Base-by-base conservation (phyloP, 2,888 invertebrate genomes). In the Taphrorychus bicolor region DNA sequence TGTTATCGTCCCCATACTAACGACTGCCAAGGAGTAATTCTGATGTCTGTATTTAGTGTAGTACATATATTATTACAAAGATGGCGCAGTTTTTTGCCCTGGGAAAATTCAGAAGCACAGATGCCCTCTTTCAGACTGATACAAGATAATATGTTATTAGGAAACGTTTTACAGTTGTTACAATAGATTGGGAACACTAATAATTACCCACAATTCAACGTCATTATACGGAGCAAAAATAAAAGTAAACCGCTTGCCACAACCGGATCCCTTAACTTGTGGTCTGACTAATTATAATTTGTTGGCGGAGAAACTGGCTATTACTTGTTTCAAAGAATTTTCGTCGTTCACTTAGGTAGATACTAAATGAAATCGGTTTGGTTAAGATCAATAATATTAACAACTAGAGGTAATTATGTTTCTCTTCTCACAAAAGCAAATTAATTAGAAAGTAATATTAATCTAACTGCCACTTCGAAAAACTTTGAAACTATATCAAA, bases 261-360 rank as follows among this genome's bases (percentile, higher is more conserved):
- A 52, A 64, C 59, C 60, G 66, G 61, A 58, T 58, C 65, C 59
- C 53, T 54, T 41, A 56, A 63, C 24, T 59, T 32, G 49, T 49
- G 24, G 51, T 61, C 69, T 54, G 61, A 65, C 41, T 69, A 66
- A 69, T 69, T 69, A 69, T 53, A 65, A 69, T 69, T 49, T 18
- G 57, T 68, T 66, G 65, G 65, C 49, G 48, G 57, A 62, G 45
- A 59, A 63, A 66, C 63, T 70, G 52, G 66, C 66, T 62, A 70
- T 70, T 70, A 67, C 67, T 63, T 60, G 32, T 67, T 70, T 66
- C 69, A 61, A 65, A 69, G 66, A 69, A 69, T 61, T 62, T 66
- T 62, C 17, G 51, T 58, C 52, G 59, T 51, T 19, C 9, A n/a
- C n/a, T n/a, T n/a, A n/a, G n/a, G n/a, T n/a, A n/a, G n/a, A n/a